Evolutionary conservation across 2,888 invertebrate species (phyloP).

Genomic region (Eupithecia subumbrata): DNA sequence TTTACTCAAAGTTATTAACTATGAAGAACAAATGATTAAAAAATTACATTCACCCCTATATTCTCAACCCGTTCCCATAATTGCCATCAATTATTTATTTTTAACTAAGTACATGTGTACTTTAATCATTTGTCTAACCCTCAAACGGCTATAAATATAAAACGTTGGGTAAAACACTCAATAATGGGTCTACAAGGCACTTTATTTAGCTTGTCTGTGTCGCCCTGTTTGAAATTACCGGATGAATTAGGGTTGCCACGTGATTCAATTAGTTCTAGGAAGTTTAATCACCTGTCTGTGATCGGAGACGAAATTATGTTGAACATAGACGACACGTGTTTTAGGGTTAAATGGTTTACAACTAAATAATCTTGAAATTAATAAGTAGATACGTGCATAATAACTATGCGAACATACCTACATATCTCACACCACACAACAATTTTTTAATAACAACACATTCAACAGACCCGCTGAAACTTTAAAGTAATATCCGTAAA

Average conservation of each 20-base stretch:
- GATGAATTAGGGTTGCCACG: conserved; percentile 49
- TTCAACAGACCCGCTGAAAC: not conserved
- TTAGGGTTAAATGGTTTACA: not conserved
- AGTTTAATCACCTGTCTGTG: conserved; percentile 29
- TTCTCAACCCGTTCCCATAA: not conserved
- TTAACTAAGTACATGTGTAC: conserved; percentile 6
- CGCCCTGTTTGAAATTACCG: conserved; percentile 44
- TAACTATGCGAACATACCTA: too few relatives aligned
- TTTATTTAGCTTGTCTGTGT: conserved; percentile 67
- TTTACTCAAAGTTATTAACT: not conserved
- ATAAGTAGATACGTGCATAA: not conserved
- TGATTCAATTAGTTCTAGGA: conserved; percentile 38
- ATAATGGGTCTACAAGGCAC: conserved; percentile 65
- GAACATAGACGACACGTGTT: conserved; percentile 2
- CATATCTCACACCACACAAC: too few relatives aligned
- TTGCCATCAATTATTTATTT: conserved; percentile 8
- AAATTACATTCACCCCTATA: not conserved
- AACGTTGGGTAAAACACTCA: conserved; percentile 62
- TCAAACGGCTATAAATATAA: conserved; percentile 48
- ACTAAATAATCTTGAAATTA: not conserved
- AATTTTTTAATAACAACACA: too few relatives aligned
- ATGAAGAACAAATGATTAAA: not conserved
- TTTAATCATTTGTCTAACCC: conserved; percentile 25
- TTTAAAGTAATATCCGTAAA: not conserved
- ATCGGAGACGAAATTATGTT: not conserved